Base-by-base conservation (phyloP, 2,797 vertebrate genomes). In the Phoeniculus purpureus region DNA sequence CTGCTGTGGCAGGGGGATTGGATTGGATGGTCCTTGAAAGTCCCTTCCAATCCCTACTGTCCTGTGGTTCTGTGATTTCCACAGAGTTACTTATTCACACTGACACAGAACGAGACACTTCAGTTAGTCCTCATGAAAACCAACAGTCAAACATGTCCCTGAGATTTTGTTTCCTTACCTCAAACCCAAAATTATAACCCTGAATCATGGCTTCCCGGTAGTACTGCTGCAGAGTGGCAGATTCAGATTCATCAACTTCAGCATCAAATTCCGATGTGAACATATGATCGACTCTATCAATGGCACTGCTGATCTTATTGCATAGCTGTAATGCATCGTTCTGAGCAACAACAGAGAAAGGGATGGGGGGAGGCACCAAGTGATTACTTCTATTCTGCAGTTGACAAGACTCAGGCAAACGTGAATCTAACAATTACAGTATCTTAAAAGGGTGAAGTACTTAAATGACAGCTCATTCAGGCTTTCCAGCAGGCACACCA, bases 161-260 rank as follows among this genome's bases (percentile, higher is more conserved):
- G 66, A 37, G 8, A 8, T 66, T n/a, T 87, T 37, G 27, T 21
- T 68, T 34, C 84, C 97, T 93, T 96, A 99, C 99, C 98, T 99
- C 99, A 51, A 99, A 99, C 71, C 99, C 99, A 94, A 99, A 99
- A 96, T 99, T 99, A 97, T 99, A 99, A 51, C 98, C 98, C 94
- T 99, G 99, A 96, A 99, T 99, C 99, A 99, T 99, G 26, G 99
- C 99, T 94, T 99, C 99, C 80, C 99, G 98, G 96, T 99, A 98
- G 97, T 99, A 99, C 86, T 99, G 99, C 89, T 99, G 98, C 94
- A 99, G 95, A 6, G 98, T 99, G 86, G 97, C 98, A 19, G 98
- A 98, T 94, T 99, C 99, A 0, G 98, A 98, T 77, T 99, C 99
- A 58, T 99, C 99, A 66, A 99, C 98, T 94, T 99, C 99, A 6